phyloP scores from a whole-genome alignment of 2,113 vertebrate genomes.

The Scartelaos histophorus region DNA sequence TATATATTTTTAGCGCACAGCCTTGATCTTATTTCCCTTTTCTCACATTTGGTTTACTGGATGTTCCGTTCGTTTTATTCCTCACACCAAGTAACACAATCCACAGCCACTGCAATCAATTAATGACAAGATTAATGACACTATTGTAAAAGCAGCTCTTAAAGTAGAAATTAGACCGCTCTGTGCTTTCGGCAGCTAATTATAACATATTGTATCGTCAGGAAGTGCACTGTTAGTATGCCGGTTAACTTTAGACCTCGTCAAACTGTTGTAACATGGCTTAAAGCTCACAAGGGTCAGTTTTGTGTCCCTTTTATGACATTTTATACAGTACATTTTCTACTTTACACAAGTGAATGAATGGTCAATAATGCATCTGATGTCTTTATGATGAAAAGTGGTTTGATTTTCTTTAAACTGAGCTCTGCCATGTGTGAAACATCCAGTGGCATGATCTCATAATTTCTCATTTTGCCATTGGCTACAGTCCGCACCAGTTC shows the following conservation, averaged over 20 bases:
- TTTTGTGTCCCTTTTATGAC: too few species aligned
- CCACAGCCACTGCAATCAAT: not conserved
- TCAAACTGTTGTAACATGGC: too few species aligned
- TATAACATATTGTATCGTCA: too few species aligned
- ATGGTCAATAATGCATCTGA: not conserved
- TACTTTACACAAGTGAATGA: not conserved
- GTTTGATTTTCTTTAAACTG: not conserved
- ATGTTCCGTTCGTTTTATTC: not conserved
- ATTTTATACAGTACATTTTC: not conserved
- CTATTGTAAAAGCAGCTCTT: too few species aligned
- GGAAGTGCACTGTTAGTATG: too few species aligned
- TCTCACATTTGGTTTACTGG: not conserved
- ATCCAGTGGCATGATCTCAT: not conserved
- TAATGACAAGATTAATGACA: not conserved
- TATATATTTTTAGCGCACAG: not conserved
- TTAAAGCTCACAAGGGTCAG: too few species aligned
- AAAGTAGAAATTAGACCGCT: too few species aligned
- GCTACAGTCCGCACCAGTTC: not conserved
- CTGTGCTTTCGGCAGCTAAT: too few species aligned
- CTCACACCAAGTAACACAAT: not conserved
- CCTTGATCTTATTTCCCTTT: not conserved
- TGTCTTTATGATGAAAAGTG: not conserved
- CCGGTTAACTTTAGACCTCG: too few species aligned
- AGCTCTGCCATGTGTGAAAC: not conserved
- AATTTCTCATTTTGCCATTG: slow-evolving; percentile 4